Percentiles rank a stretch among this genome's conserved stretches.
Conservation (phyloP, 2,888 invertebrate genomes). For the Meiosimyza decipiens region DNA sequence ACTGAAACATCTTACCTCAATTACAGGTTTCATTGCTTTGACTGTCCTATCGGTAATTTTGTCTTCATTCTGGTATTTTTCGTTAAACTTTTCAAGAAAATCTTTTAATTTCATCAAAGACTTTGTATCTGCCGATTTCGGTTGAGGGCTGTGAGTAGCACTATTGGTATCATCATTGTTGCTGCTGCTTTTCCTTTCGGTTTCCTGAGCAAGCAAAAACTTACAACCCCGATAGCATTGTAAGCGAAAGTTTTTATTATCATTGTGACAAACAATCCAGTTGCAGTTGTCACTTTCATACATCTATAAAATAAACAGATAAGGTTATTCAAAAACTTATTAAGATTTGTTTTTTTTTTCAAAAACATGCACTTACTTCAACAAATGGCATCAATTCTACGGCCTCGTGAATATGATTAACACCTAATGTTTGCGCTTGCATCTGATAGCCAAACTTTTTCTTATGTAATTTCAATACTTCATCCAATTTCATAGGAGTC, state of each 20-base stretch:
- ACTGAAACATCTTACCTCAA: constrained; percentile 55
- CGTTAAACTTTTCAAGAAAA: constrained; percentile 57
- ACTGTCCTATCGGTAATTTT: constrained; percentile 55
- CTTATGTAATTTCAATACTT: constrained; percentile 64
- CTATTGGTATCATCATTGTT: constrained; percentile 42
- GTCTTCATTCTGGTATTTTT: constrained; percentile 51
- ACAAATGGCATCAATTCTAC: constrained; percentile 62
- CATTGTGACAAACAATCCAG: constrained; percentile 64
- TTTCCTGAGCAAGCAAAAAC: constrained; percentile 46
- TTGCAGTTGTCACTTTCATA: constrained; percentile 55
- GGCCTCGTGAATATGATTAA: constrained; percentile 56
- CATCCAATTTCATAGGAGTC: constrained; percentile 61
- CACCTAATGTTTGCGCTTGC: constrained; percentile 61
- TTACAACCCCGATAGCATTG: constrained; percentile 62
- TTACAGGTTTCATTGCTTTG: constrained; percentile 63
- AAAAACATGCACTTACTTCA: constrained; percentile 51
- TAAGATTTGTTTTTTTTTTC: no score
- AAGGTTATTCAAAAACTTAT: no score
- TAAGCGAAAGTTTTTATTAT: constrained; percentile 61
- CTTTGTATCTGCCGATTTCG: constrained; percentile 33
- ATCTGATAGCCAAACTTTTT: constrained; percentile 67
- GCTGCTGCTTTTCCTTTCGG: constrained; percentile 8
- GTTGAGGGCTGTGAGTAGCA: constrained; percentile 30
- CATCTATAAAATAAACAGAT: constrained; percentile 42
- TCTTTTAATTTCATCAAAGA: constrained; percentile 51